A percentile compares a stretch with the other conserved stretches of the same genome.
Conservation (phyloP, 2,797 vertebrate species). For the Ctenosaura bakeri region DNA sequence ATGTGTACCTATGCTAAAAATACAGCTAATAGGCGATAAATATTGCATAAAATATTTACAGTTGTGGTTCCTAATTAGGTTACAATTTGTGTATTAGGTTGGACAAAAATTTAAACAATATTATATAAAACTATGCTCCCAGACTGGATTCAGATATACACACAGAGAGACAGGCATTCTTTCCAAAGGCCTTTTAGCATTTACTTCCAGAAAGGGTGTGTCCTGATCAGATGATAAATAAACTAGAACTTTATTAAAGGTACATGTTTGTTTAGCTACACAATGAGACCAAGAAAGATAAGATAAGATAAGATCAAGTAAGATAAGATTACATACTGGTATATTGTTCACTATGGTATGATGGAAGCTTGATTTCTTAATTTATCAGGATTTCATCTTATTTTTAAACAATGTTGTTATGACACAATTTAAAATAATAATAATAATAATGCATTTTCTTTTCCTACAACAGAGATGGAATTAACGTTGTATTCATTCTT, state of each 20-base stretch:
- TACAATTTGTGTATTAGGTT: background rate
- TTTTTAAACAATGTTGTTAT: background rate
- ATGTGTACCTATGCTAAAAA: background rate
- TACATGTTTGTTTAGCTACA: background rate
- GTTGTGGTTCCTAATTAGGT: background rate
- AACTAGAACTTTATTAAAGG: conserved; percentile 15
- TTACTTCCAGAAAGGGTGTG: background rate
- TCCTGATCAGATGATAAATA: background rate
- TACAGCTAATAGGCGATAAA: background rate
- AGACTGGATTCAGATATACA: background rate
- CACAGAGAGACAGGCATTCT: background rate
- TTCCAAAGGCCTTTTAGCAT: background rate
- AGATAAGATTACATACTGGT: no score
- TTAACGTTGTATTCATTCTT: background rate
- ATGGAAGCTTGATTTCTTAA: background rate
- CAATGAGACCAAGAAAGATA: background rate
- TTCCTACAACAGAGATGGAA: background rate
- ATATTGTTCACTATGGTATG: background rate
- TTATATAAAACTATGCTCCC: background rate
- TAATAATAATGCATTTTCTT: background rate
- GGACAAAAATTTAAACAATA: background rate
- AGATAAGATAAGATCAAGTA: no score
- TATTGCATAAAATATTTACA: conserved; percentile 14
- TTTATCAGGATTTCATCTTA: background rate
- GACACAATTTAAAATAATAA: background rate